Evolutionary conservation across 1,140 invertebrate species (phyloP).

Genomic region (Conus betulinus): DNA sequence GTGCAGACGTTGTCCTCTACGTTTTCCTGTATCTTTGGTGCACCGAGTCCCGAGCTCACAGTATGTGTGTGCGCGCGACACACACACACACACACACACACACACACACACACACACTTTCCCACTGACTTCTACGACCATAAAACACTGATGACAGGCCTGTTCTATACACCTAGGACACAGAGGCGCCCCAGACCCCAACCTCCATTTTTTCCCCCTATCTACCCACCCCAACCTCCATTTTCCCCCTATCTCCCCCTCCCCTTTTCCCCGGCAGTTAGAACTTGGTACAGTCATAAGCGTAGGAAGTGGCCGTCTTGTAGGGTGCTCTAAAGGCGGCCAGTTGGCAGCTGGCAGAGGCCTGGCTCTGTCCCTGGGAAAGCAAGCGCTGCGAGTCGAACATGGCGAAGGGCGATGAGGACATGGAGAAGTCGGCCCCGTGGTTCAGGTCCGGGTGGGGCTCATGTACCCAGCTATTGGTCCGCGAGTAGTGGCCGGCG

Average conservation of each 20-base stretch:
- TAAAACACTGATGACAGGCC: too few relatives aligned
- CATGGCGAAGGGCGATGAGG: slow-evolving; percentile 62
- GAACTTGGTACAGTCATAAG: slow-evolving; percentile 71
- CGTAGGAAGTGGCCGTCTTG: slow-evolving; percentile 63
- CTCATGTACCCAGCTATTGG: slow-evolving; percentile 70
- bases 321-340: slow-evolving; percentile 68
- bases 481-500: slow-evolving; percentile 52
- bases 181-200: too few relatives aligned
- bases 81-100: neutral
- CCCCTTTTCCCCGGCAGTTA: slow-evolving; percentile 46
- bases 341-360: slow-evolving; percentile 67
- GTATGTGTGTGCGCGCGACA: too few relatives aligned
- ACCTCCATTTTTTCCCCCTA: too few relatives aligned
- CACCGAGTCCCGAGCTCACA: too few relatives aligned
- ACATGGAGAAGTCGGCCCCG: slow-evolving; percentile 55
- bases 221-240: too few relatives aligned
- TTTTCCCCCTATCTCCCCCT: too few relatives aligned
- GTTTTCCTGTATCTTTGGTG: too few relatives aligned
- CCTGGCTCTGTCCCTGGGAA: slow-evolving; percentile 55
- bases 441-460: slow-evolving; percentile 62
- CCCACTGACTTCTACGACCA: too few relatives aligned
- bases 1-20: too few relatives aligned
- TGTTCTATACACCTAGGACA: too few relatives aligned
- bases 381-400: slow-evolving; percentile 67
- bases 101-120: too few relatives aligned